Conservation (phyloP, 1,140 invertebrate species). For the Drosophila bipectinata region DNA sequence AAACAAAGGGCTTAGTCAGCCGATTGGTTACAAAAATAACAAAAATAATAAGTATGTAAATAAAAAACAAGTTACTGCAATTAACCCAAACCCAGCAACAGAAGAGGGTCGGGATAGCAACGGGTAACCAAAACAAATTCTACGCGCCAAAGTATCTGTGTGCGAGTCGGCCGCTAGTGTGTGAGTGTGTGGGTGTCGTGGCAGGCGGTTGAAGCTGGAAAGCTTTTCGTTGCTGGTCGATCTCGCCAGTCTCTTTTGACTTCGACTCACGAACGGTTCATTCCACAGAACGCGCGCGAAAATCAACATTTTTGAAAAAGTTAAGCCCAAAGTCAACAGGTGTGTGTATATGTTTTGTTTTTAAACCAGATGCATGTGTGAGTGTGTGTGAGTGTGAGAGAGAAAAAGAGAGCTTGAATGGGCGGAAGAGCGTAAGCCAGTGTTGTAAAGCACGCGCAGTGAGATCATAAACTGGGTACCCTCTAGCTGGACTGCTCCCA, state of each 20-base stretch:
- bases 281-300: slow-evolving; percentile 56
- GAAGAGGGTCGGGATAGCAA: slow-evolving; percentile 9
- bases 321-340: background rate
- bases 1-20: slow-evolving; percentile 27
- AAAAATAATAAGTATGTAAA: background rate
- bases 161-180: slow-evolving; percentile 26
- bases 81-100: slow-evolving; percentile 14
- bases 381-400: slow-evolving; percentile 8
- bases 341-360: slow-evolving; percentile 39
- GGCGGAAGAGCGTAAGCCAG: slow-evolving; percentile 10
- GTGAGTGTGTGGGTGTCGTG: slow-evolving; percentile 43
- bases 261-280: slow-evolving; percentile 63
- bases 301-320: background rate
- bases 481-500: slow-evolving; percentile 43
- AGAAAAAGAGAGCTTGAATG: slow-evolving; percentile 6
- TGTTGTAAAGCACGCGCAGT: slow-evolving; percentile 55
- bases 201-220: slow-evolving; percentile 63
- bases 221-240: slow-evolving; percentile 18
- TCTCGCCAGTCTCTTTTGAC: slow-evolving; percentile 67
- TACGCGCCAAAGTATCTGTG: slow-evolving; percentile 18
- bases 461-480: slow-evolving; percentile 34
- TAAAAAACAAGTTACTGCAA: slow-evolving; percentile 41
- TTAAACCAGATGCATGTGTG: slow-evolving; percentile 26
- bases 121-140: slow-evolving; percentile 34
- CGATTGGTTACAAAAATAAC: slow-evolving; percentile 30